These are phyloP conservation scores for Aethes cnicana DNA, from an alignment of 2,888 invertebrate species.

Conservation along the genomic window DNA sequence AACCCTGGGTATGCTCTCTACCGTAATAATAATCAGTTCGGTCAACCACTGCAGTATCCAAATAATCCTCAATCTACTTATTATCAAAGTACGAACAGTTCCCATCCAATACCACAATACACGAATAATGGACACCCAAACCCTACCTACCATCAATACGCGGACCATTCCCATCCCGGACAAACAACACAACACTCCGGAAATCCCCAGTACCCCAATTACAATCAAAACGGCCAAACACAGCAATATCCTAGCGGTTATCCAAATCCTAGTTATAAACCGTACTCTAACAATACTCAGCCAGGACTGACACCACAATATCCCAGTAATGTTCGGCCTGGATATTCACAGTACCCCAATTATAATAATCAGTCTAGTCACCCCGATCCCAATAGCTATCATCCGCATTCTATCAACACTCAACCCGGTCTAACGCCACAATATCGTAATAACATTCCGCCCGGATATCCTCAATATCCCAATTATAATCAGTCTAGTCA, in stretches of 20 bases:
- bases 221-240: constrained; percentile 25
- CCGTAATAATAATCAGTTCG: constrained; percentile 24
- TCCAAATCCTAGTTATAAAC: not conserved
- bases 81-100: not conserved
- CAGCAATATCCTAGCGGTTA: constrained; percentile 26
- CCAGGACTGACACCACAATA: not conserved
- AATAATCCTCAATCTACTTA: not conserved
- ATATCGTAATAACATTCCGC: not conserved
- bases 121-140: not conserved
- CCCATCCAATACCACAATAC: not conserved
- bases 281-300: not conserved
- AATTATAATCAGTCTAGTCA: not conserved
- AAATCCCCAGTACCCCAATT: constrained; percentile 27
- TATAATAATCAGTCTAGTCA: no score
- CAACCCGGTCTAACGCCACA: not conserved
- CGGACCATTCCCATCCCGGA: not conserved
- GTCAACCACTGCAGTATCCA: constrained; percentile 27
- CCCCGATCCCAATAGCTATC: no score
- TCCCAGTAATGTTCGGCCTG: not conserved
- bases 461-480: not conserved
- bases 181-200: not conserved
- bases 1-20: constrained; percentile 32
- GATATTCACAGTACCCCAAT: not conserved
- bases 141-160: not conserved
- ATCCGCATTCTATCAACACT: not conserved